Evolutionary conservation across 37 sponge, comb jelly and placozoan genomes (phyloP).

Genomic region (Ephydatia muelleri): DNA sequence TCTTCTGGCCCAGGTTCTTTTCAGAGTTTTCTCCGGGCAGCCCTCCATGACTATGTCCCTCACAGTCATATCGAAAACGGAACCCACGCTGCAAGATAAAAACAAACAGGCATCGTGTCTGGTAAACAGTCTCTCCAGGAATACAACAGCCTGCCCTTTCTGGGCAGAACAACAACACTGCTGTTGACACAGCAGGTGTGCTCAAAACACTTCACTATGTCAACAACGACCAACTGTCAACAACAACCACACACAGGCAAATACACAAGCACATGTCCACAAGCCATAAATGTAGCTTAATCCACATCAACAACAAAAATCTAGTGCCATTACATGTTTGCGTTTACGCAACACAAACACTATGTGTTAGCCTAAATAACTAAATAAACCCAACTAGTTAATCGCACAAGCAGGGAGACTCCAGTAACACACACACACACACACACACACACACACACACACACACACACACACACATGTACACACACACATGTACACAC

Average conservation of each 20-base stretch:
- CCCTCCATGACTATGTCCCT: slow-evolving; percentile 93
- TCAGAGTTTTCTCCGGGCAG: slow-evolving; percentile 88
- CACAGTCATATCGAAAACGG: slow-evolving; percentile 90
- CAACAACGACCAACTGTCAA: neutral
- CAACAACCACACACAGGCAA: neutral
- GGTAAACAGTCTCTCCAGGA: neutral
- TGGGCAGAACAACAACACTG: neutral
- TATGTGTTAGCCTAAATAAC: no score
- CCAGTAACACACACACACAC: neutral
- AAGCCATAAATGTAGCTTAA: no score
- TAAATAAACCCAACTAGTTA: no score
- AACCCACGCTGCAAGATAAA: slow-evolving; percentile 77
- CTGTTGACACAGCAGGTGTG: neutral
- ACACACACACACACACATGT: slow-evolving; percentile 22
- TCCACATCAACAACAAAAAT: no score
- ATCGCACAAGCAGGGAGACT: no score
- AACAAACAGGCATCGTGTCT: neutral
- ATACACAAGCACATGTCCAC: neutral
- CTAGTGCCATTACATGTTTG: neutral
- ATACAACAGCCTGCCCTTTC: neutral
- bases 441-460: slow-evolving; percentile 23
- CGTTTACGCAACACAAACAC: neutral
- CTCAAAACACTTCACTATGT: no score
- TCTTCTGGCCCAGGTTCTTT: slow-evolving; percentile 66
- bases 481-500: slow-evolving; percentile 19